These are phyloP conservation scores for Erebia aethiops DNA, from an alignment of 2,888 invertebrate species.

Conservation along the genomic window DNA sequence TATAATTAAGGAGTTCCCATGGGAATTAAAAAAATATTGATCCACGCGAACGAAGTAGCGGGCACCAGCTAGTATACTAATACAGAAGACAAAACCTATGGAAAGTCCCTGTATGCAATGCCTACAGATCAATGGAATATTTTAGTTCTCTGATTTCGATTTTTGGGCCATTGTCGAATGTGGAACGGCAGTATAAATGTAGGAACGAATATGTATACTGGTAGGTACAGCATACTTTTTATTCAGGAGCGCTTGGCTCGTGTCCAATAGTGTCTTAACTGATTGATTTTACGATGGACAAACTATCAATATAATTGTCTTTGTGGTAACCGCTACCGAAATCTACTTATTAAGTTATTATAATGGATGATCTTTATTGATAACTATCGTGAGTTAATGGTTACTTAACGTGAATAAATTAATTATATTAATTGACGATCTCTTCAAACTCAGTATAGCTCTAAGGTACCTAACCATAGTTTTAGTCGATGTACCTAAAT, in stretches of 20 bases:
- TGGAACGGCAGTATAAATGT: constrained; percentile 14
- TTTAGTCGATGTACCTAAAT: too few species aligned
- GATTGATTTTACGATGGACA: constrained; percentile 61
- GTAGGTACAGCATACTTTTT: constrained; percentile 33
- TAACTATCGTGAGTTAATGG: not conserved
- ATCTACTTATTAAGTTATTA: constrained; percentile 2
- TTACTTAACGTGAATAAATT: not conserved
- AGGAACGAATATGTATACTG: not conserved
- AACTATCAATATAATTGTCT: constrained; percentile 52
- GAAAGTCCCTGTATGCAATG: not conserved
- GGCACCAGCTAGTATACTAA: too few species aligned
- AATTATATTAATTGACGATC: too few species aligned
- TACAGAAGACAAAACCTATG: too few species aligned
- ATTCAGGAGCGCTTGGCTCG: constrained; percentile 38
- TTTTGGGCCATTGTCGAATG: constrained; percentile 12
- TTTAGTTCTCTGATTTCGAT: not conserved
- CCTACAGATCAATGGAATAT: not conserved
- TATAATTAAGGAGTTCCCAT: too few species aligned
- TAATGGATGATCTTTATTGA: not conserved
- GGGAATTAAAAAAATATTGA: too few species aligned
- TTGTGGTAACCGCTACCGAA: constrained; percentile 40
- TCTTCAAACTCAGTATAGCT: too few species aligned
- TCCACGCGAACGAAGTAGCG: too few species aligned
- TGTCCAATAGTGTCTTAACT: constrained; percentile 51
- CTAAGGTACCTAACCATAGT: too few species aligned